phyloP scores from a whole-genome alignment of 2,888 invertebrate species.

The Adelphocoris suturalis region DNA sequence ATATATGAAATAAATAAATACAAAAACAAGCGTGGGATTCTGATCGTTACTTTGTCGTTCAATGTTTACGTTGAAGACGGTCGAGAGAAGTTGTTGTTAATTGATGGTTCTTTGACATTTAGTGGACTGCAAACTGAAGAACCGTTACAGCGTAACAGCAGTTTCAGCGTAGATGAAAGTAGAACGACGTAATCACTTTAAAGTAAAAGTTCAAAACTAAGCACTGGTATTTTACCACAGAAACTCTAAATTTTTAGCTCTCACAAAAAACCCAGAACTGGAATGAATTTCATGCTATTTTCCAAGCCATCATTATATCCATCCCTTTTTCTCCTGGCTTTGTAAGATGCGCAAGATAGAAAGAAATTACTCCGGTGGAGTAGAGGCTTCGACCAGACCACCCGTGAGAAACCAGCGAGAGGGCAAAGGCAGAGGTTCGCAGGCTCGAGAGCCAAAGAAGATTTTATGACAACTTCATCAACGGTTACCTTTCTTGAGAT shows the following conservation, averaged over 20 bases:
- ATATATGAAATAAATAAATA: too few relatives aligned
- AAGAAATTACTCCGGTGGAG: background rate
- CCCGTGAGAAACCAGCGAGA: conserved; percentile 6
- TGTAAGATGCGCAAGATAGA: background rate
- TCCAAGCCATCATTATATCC: background rate
- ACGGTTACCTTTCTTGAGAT: background rate
- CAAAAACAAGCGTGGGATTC: too few relatives aligned
- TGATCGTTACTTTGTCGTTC: too few relatives aligned
- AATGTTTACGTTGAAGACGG: too few relatives aligned
- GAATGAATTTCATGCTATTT: background rate
- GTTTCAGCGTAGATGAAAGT: background rate
- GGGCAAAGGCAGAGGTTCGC: conserved; percentile 17
- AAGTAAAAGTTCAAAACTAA: background rate
- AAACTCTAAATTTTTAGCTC: background rate
- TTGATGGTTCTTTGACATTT: too few relatives aligned
- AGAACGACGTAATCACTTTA: background rate
- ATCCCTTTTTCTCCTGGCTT: background rate
- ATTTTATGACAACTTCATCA: conserved; percentile 24
- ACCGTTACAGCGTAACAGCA: background rate
- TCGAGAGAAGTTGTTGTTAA: too few relatives aligned
- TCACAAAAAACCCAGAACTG: background rate
- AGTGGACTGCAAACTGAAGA: background rate
- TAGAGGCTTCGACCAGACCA: background rate
- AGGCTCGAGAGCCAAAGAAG: background rate
- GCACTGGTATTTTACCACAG: background rate